Percentiles rank a stretch among this genome's conserved stretches.
Evolutionary conservation across 1,140 invertebrate species (phyloP).

Genomic region (Bombus terrestris): DNA sequence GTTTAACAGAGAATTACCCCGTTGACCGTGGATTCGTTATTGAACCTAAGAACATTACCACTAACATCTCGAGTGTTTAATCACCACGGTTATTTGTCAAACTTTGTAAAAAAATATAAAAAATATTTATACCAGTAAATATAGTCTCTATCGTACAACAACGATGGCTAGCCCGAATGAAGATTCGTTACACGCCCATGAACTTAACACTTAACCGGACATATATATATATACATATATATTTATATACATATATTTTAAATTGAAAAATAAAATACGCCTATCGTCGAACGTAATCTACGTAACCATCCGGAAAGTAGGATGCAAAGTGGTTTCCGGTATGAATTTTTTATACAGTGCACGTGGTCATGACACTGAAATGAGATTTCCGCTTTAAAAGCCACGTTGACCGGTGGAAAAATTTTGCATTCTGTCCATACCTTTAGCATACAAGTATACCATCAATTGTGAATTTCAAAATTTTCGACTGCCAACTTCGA

Average conservation of each 20-base stretch:
- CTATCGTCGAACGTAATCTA: neutral
- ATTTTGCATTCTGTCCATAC: neutral
- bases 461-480: slow-evolving; percentile 17
- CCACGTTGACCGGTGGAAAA: neutral
- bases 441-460: neutral
- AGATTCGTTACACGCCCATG: too few species aligned
- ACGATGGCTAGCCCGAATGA: too few species aligned
- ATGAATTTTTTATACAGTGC: slow-evolving; percentile 46
- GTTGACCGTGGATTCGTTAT: too few species aligned
- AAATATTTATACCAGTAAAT: too few species aligned
- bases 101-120: too few species aligned
- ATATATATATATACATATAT: neutral
- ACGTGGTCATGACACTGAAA: slow-evolving; percentile 22
- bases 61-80: too few species aligned
- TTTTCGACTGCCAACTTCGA: neutral
- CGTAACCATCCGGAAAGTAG: slow-evolving; percentile 21
- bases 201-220: too few species aligned
- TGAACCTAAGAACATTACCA: too few species aligned
- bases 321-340: slow-evolving; percentile 31
- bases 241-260: neutral
- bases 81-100: too few species aligned
- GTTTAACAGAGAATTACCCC: too few species aligned
- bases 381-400: slow-evolving; percentile 32
- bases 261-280: neutral
- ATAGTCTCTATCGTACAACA: too few species aligned